phyloP scores from a whole-genome alignment of 2,888 invertebrate species.

The Conops quadrifasciatus region DNA sequence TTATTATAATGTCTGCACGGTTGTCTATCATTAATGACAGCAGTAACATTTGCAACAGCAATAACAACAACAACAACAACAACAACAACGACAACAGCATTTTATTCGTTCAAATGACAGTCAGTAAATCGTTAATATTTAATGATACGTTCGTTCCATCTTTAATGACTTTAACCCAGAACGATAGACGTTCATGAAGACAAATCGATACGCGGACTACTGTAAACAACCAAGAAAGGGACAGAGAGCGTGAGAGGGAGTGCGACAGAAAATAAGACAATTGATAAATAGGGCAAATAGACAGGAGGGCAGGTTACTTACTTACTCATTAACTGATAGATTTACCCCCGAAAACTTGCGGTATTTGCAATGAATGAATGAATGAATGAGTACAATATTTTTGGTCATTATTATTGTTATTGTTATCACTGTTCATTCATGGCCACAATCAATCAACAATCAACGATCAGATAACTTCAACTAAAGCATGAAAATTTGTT shows the following conservation, averaged over 20 bases:
- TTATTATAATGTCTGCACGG: not conserved
- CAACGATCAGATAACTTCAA: no score
- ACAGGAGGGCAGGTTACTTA: no score
- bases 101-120: conserved; percentile 44
- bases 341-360: no score
- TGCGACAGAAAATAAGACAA: not conserved
- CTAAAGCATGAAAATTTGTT: no score
- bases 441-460: no score
- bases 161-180: conserved; percentile 35
- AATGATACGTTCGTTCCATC: conserved; percentile 54
- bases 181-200: not conserved
- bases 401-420: not conserved
- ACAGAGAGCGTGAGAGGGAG: not conserved
- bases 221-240: not conserved
- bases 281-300: no score
- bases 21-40: not conserved
- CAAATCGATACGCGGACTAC: not conserved
- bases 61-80: not conserved
- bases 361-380: no score
- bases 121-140: conserved; percentile 60
- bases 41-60: not conserved
- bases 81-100: not conserved
- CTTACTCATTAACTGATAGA: no score
- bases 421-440: not conserved
- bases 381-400: not conserved